A percentile compares a stretch with the other conserved stretches of the same genome.
phyloP scores from a whole-genome alignment of 2,113 vertebrate species.

The Ctenomys sociabilis region DNA sequence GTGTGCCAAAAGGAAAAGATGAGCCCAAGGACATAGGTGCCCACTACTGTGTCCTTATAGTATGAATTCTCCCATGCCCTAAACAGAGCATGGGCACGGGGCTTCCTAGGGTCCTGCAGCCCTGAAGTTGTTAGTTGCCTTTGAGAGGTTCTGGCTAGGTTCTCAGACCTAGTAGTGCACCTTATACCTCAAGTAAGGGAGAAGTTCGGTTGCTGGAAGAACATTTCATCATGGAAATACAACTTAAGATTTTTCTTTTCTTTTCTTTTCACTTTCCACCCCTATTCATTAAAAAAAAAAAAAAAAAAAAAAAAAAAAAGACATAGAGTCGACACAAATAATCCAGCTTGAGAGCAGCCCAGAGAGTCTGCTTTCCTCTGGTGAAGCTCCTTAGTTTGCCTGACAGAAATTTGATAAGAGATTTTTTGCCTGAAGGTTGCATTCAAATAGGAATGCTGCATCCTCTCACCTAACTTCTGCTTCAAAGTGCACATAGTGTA shows the following conservation, averaged over 20 bases:
- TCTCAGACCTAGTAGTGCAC: not conserved
- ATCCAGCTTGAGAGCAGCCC: not conserved
- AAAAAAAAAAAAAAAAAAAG: too few species aligned
- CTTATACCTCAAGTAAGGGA: not conserved
- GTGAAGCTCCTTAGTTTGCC: not conserved
- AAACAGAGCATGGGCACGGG: not conserved
- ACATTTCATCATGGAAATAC: conserved; percentile 51
- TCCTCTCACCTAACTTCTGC: not conserved
- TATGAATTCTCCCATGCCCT: not conserved
- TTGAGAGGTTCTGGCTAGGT: not conserved
- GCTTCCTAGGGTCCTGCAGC: not conserved
- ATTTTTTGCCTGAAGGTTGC: not conserved
- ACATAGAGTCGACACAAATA: not conserved
- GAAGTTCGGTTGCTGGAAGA: not conserved
- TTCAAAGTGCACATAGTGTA: not conserved
- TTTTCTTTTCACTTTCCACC: not conserved
- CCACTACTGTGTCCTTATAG: not conserved
- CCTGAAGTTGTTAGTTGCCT: not conserved
- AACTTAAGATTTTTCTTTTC: not conserved
- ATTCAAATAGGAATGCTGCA: not conserved
- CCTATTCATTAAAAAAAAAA: too few species aligned
- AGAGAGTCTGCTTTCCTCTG: not conserved
- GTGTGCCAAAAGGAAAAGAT: not conserved
- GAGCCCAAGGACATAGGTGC: not conserved
- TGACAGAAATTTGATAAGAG: not conserved